phyloP scores from a whole-genome alignment of 2,797 vertebrate genomes.

The Pachyuromys duprasi region DNA sequence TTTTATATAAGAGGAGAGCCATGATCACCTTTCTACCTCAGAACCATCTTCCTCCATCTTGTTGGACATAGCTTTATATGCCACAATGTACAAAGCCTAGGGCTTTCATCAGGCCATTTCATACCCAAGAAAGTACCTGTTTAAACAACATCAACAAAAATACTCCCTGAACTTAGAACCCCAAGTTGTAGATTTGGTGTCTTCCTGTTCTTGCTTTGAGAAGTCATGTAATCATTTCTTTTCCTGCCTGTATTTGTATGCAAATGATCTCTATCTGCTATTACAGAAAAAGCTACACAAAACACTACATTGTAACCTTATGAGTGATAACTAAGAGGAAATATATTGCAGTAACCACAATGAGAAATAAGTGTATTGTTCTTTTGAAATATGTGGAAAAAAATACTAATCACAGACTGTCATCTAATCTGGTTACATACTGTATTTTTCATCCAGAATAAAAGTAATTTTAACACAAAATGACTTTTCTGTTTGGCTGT shows the following conservation, averaged over 20 bases:
- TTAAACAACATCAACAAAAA: slow-evolving; percentile 67
- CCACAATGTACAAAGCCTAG: slow-evolving; percentile 88
- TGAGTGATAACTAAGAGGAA: slow-evolving; percentile 89
- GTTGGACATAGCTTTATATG: slow-evolving; percentile 88
- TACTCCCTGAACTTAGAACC: slow-evolving; percentile 67
- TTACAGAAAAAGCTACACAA: slow-evolving; percentile 92
- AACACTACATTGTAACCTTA: slow-evolving; percentile 94
- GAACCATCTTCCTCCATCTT: slow-evolving; percentile 91
- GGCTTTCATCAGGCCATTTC: slow-evolving; percentile 84
- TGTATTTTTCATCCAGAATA: slow-evolving; percentile 93
- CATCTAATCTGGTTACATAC: slow-evolving; percentile 91
- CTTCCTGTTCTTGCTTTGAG: slow-evolving; percentile 84
- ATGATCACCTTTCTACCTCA: slow-evolving; percentile 99
- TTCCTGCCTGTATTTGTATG: slow-evolving; percentile 88
- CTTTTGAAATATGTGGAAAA: slow-evolving; percentile 89
- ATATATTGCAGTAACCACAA: slow-evolving; percentile 86
- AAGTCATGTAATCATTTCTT: slow-evolving; percentile 86
- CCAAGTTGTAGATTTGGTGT: slow-evolving; percentile 86
- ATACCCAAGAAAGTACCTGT: slow-evolving; percentile 79
- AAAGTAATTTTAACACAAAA: slow-evolving; percentile 85
- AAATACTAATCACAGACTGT: slow-evolving; percentile 89
- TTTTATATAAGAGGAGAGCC: slow-evolving; percentile 97
- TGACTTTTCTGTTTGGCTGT: slow-evolving; percentile 61
- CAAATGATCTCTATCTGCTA: slow-evolving; percentile 91
- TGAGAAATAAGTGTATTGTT: slow-evolving; percentile 86